Evolutionary conservation across 2,113 vertebrate genomes (phyloP).

Genomic region (Rhegmatorhina hoffmannsi): DNA sequence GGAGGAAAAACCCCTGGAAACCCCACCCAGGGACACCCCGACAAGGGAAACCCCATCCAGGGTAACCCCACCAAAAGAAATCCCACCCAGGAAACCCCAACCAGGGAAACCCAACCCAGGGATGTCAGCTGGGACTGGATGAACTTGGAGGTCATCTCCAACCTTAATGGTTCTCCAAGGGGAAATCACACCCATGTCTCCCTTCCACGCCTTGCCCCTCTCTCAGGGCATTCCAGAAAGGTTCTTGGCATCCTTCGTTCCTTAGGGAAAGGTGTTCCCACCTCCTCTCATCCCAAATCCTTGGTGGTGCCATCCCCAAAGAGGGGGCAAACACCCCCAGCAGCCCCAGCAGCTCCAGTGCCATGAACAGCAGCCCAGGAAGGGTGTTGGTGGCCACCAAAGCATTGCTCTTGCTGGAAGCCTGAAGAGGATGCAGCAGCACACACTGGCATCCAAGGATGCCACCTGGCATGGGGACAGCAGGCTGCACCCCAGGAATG

Average conservation of each 20-base stretch:
- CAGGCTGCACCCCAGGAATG: too few relatives aligned
- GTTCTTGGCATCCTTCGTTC: not conserved
- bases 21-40: not conserved
- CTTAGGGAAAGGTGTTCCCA: not conserved
- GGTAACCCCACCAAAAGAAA: too few relatives aligned
- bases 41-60: too few relatives aligned
- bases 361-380: rapidly evolving
- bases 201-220: not conserved
- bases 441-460: not conserved
- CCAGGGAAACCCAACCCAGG: too few relatives aligned
- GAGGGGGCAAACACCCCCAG: not conserved
- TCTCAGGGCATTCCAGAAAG: not conserved
- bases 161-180: not conserved
- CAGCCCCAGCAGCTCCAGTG: rapidly evolving
- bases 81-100: too few relatives aligned
- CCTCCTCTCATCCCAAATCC: not conserved
- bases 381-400: rapidly evolving
- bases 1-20: not conserved
- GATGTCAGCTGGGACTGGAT: not conserved
- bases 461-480: too few relatives aligned
- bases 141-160: not conserved
- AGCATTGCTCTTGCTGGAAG: not conserved
- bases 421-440: not conserved
- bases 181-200: not conserved
- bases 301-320: not conserved